phyloP scores from a whole-genome alignment of 2,888 invertebrate genomes.

The Drosophila silvestris region DNA sequence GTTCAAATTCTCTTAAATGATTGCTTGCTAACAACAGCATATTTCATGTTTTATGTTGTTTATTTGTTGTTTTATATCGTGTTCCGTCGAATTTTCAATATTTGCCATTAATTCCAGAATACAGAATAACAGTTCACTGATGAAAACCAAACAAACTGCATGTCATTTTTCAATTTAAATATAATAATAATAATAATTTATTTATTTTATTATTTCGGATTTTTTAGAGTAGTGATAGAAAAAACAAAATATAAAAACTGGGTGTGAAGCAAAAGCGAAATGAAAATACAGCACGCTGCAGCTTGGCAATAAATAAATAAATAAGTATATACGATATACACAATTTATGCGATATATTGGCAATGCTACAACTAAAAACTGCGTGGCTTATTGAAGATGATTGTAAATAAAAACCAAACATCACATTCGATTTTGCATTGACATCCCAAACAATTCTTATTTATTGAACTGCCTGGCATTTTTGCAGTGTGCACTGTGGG shows the following conservation, averaged over 20 bases:
- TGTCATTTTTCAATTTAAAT: constrained; percentile 53
- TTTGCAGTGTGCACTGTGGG: constrained; percentile 38
- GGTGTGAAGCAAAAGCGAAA: constrained; percentile 7
- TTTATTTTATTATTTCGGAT: constrained; percentile 42
- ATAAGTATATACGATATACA: constrained; percentile 2
- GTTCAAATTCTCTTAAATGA: background rate
- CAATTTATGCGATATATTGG: constrained; percentile 9
- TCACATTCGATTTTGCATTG: constrained; percentile 46
- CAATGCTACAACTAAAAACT: constrained; percentile 23
- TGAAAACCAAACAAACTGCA: constrained; percentile 15
- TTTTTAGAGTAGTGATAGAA: constrained; percentile 32
- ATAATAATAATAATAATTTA: constrained; percentile 9
- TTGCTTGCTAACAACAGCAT: background rate
- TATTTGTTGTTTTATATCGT: background rate
- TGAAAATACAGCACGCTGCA: constrained; percentile 10
- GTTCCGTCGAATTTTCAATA: background rate
- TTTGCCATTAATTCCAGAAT: background rate
- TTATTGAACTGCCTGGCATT: constrained; percentile 47
- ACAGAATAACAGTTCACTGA: background rate
- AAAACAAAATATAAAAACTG: background rate
- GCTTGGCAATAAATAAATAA: constrained; percentile 32
- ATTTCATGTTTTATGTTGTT: background rate
- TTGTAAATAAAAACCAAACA: constrained; percentile 55
- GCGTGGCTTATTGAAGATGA: constrained; percentile 20
- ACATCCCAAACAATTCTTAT: constrained; percentile 42